phyloP scores from a whole-genome alignment of 2,888 invertebrate species.

The Acronicta psi region DNA sequence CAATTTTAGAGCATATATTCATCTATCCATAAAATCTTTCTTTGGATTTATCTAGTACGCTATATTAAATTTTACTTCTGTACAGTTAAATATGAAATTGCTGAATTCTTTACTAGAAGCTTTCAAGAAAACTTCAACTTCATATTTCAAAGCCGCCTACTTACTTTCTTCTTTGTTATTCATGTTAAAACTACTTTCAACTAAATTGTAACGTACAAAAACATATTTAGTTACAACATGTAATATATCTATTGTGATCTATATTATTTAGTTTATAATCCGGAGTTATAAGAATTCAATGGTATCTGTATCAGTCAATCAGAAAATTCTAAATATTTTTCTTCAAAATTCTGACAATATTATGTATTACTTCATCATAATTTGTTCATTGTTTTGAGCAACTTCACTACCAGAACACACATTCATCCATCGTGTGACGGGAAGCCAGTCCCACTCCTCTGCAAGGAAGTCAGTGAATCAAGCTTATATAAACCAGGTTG shows the following conservation, averaged over 20 bases:
- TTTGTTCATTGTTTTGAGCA: conserved; percentile 53
- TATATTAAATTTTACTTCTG: conserved; percentile 39
- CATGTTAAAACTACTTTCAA: conserved; percentile 16
- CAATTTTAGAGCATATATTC: conserved; percentile 42
- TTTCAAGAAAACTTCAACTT: conserved; percentile 14
- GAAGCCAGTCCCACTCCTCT: conserved; percentile 22
- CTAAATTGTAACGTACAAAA: conserved; percentile 21
- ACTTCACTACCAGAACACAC: conserved; percentile 33
- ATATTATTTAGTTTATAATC: conserved; percentile 12
- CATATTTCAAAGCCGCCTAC: neutral
- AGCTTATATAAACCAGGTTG: conserved; percentile 9
- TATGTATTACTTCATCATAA: conserved; percentile 16
- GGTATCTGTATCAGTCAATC: conserved; percentile 54
- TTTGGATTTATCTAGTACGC: conserved; percentile 50
- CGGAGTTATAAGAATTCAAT: conserved; percentile 38
- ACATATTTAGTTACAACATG: conserved; percentile 18
- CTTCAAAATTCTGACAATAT: conserved; percentile 36
- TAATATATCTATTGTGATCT: conserved; percentile 22
- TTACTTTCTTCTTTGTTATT: conserved; percentile 22
- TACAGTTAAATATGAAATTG: conserved; percentile 19
- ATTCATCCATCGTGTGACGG: conserved; percentile 17
- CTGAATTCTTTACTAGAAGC: conserved; percentile 20
- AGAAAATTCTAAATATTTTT: conserved; percentile 27
- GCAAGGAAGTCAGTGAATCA: conserved; percentile 38
- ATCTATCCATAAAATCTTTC: conserved; percentile 45